Conservation (phyloP, 2,113 vertebrate species). For the Petromus typicus region DNA sequence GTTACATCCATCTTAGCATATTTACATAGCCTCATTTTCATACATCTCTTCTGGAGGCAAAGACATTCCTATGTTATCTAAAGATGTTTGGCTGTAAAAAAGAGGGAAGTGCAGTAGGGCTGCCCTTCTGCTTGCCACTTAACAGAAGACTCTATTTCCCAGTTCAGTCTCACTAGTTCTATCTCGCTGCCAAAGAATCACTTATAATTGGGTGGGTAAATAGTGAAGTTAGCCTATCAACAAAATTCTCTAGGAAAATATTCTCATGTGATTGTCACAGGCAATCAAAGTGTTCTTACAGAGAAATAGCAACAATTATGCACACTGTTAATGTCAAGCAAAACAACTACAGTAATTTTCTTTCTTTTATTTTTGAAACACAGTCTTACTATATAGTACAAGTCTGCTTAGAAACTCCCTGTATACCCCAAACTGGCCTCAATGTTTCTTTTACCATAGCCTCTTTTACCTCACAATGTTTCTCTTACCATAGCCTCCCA, state of each 20-base stretch:
- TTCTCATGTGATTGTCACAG: not conserved
- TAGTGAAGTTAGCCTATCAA: not conserved
- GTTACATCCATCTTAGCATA: no score
- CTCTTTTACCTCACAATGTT: not conserved
- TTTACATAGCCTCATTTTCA: no score
- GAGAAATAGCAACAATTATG: not conserved
- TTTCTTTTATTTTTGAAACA: not conserved
- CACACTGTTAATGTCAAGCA: not conserved
- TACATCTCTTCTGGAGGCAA: no score
- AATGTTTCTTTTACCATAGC: not conserved
- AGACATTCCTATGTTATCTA: no score
- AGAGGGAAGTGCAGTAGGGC: no score
- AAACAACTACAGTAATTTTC: not conserved
- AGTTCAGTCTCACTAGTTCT: not conserved
- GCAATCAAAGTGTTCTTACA: not conserved
- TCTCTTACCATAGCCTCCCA: not conserved
- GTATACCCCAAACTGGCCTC: not conserved
- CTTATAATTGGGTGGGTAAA: not conserved
- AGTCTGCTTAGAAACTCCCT: not conserved
- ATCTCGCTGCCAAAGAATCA: not conserved
- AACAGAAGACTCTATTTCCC: no score
- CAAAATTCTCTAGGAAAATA: not conserved
- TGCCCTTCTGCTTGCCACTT: no score
- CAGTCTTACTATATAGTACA: not conserved
- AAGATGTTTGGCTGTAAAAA: no score